Base-by-base conservation (phyloP, 2,888 invertebrate species). In the Drosophila meridiana region DNA sequence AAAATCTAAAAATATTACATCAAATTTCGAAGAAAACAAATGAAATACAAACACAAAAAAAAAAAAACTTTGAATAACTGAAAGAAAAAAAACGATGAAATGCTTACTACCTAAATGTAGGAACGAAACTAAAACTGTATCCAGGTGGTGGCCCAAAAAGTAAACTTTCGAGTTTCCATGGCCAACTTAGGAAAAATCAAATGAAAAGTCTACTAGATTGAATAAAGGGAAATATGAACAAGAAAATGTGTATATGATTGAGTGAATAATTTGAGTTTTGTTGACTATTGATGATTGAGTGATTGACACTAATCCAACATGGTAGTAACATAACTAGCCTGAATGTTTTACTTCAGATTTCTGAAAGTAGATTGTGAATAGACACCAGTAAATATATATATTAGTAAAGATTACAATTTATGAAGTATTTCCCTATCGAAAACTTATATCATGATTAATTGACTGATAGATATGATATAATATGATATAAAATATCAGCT, bases 91-190 rank as follows among this genome's bases (percentile, higher is more conserved):
- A 1, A 36, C 11, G 5, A 8, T 60, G 38, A 48, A 9, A 40
- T 30, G 13, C 8, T 20, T 36, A n/a, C 28, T 34, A 45, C n/a
- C n/a, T 11, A n/a, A 62, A 14, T 20, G 32, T 43, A 40, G 6
- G 7, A n/a, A 43, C 9, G 28, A 34, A 43, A 71, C 52, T 73
- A 65, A 65, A 28, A 8, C 3, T n/a, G 13, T 13, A 14, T 0
- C 6, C 5, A 5, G 4, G 3, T 20, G 2, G 4, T 0, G 0
- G 14, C 5, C 1, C 1, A 2, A 4, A 2, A 50, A 26, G 8
- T 36, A 26, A 32, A 36, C 28, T 53, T 53, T 30, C 20, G 2
- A 1, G 38, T 8, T 13, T 9, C 4, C 56, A 42, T 36, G 26
- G 60, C 73, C 47, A 40, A 28, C 66, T 65, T 0, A 7, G n/a